Conservation (phyloP, 2,888 invertebrate genomes). For the Elysia crispata region DNA sequence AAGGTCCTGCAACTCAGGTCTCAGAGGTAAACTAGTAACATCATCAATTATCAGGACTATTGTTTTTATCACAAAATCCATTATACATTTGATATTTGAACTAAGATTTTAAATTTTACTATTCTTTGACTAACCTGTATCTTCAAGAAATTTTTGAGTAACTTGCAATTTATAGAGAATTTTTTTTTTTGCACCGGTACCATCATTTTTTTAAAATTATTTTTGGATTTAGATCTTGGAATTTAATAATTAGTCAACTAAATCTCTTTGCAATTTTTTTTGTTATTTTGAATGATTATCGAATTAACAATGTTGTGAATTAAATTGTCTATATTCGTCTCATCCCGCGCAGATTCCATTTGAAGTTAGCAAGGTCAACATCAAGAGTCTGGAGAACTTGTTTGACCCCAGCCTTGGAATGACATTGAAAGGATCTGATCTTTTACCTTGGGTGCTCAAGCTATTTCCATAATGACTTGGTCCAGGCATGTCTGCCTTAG, state of each 20-base stretch:
- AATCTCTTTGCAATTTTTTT: background rate
- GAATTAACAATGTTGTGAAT: no score
- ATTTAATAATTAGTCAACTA: no score
- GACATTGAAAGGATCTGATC: constrained; percentile 63
- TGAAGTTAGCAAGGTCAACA: constrained; percentile 69
- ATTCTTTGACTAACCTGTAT: no score
- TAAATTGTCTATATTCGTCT: constrained; percentile 14
- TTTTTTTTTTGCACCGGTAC: background rate
- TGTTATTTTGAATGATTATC: background rate
- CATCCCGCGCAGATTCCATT: constrained; percentile 58
- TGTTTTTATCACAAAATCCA: no score
- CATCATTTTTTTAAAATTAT: background rate
- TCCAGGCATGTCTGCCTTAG: no score
- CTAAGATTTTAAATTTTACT: no score
- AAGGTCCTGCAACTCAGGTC: constrained; percentile 45
- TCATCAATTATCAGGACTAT: no score
- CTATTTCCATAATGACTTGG: constrained; percentile 52
- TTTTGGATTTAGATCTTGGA: background rate
- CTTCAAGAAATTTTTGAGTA: background rate
- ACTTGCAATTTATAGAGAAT: background rate
- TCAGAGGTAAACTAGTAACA: constrained; percentile 54
- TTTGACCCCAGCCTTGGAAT: constrained; percentile 74
- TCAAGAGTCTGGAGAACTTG: constrained; percentile 69
- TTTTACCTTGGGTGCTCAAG: constrained; percentile 67
- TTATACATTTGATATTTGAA: no score